Evolutionary conservation across 2,888 invertebrate species (phyloP), one percentile per base, ranked within the genome.

Genomic region (Drosophila anomalipes): DNA sequence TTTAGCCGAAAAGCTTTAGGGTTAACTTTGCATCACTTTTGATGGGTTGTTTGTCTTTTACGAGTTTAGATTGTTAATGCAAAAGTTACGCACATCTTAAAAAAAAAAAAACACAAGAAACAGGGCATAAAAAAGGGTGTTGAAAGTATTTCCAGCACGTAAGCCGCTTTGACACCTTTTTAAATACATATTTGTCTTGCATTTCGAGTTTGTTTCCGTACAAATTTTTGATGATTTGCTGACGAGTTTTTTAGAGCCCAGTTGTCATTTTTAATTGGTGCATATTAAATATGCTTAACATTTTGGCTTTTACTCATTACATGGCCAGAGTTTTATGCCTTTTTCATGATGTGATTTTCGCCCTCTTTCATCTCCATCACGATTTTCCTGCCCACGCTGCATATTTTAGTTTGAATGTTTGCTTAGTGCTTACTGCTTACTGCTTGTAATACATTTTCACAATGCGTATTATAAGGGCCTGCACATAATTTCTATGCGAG

Each of bases 221-320:
- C 79, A 88, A 83, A 83, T 86, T 90, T 79, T 79, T 73, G 74
- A 69, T 78, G 82, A 68, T 70, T 74, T 68, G 74, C 49, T 53
- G 62, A 28, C 44, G 60, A 57, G 79, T 69, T 75, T 75, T 75
- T 77, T 68, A 76, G 69, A 54, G 72, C 68, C 30, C 57, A 81
- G 80, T 77, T 86, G 82, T 81, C 89, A 76, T 58, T 84, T 81
- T 90, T 89, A 88, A 88, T 90, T 90, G 90, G 76, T 83, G 90
- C 89, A 88, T 88, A 82, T 90, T 90, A 71, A 82, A 88, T 88
- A 77, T 77, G 66, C 56, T 56, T 28, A 30, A 28, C 53, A 37
- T 26, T 60, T 44, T 72, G 56, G 51, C 70, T 65, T 51, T 57
- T 71, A 63, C 82, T 85, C 83, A 79, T 86, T 86, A 81, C 77